phyloP scores from a whole-genome alignment of 1,140 invertebrate genomes.

The Polypedilum pembai region DNA sequence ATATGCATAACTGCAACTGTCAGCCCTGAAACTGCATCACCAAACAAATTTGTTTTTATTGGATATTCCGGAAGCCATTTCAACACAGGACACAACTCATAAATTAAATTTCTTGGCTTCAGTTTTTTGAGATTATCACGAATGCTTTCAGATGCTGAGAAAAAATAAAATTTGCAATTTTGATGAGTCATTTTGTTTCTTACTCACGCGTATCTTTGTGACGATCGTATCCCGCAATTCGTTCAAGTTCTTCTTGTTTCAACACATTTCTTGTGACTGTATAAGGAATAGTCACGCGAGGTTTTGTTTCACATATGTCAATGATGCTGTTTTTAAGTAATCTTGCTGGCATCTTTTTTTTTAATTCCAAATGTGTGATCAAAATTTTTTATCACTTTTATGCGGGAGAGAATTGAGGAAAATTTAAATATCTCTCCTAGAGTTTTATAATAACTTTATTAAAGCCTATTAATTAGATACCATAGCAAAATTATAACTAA shows the following conservation, averaged over 20 bases:
- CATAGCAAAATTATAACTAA: too few species aligned
- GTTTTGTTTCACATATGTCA: too few species aligned
- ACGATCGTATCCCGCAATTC: not conserved
- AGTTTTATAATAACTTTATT: too few species aligned
- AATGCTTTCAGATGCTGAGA: slow-evolving; percentile 24
- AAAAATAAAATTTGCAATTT: slow-evolving; percentile 29
- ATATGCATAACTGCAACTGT: slow-evolving; percentile 83
- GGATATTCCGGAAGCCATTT: slow-evolving; percentile 60
- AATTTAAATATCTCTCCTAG: too few species aligned
- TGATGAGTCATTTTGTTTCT: not conserved
- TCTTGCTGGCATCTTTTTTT: too few species aligned
- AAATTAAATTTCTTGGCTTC: slow-evolving; percentile 34
- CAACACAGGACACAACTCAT: slow-evolving; percentile 50
- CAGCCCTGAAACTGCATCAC: slow-evolving; percentile 63
- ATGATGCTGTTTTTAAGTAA: too few species aligned
- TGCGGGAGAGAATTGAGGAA: too few species aligned
- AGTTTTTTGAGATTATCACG: slow-evolving; percentile 29
- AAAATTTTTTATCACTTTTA: too few species aligned
- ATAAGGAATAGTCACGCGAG: not conserved
- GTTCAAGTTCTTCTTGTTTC: not conserved
- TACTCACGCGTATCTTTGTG: not conserved
- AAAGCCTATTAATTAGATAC: too few species aligned
- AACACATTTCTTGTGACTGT: not conserved
- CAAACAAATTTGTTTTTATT: slow-evolving; percentile 50
- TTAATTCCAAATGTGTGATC: too few species aligned